A percentile compares a stretch with the other conserved stretches of the same genome.
Conservation (phyloP, 2,888 invertebrate species). For the Pheosia gnoma region DNA sequence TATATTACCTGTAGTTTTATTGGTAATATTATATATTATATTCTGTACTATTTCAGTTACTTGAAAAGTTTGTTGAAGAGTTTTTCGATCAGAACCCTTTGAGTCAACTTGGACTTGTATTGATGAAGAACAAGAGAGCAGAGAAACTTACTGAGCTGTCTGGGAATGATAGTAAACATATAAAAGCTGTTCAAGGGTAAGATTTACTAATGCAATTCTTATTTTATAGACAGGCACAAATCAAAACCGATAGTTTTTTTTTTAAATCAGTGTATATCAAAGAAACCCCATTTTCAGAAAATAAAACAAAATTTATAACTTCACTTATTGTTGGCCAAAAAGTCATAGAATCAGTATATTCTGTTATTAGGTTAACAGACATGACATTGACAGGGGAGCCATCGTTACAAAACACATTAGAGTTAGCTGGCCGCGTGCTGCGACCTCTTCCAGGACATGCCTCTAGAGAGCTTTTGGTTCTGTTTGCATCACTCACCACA, state of each 20-base stretch:
- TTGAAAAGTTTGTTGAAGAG: constrained; percentile 97
- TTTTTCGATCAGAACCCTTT: constrained; percentile 99
- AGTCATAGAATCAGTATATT: too few species aligned
- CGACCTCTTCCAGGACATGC: constrained; percentile 96
- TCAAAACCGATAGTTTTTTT: too few species aligned
- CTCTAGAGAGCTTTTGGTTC: constrained; percentile 95
- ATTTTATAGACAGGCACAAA: too few species aligned
- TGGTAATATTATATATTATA: too few species aligned
- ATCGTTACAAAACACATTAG: constrained; percentile 97
- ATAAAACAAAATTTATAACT: too few species aligned
- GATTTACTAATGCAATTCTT: constrained; percentile 16
- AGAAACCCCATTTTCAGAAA: too few species aligned
- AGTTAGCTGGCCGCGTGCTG: constrained; percentile 92
- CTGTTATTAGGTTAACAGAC: constrained; percentile 80
- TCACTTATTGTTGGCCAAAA: too few species aligned
- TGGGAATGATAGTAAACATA: constrained; percentile 92
- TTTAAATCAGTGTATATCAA: too few species aligned
- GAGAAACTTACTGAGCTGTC: constrained; percentile 96
- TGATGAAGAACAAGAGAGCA: constrained; percentile 96
- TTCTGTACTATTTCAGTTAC: constrained; percentile 82
- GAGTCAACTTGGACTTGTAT: constrained; percentile 97
- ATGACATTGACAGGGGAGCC: constrained; percentile 94
- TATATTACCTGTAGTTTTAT: too few species aligned
- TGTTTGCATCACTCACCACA: constrained; percentile 97
- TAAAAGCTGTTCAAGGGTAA: constrained; percentile 86